Evolutionary conservation across 2,113 vertebrate species (phyloP).

Genomic region (Hippoglossus stenolepis): DNA sequence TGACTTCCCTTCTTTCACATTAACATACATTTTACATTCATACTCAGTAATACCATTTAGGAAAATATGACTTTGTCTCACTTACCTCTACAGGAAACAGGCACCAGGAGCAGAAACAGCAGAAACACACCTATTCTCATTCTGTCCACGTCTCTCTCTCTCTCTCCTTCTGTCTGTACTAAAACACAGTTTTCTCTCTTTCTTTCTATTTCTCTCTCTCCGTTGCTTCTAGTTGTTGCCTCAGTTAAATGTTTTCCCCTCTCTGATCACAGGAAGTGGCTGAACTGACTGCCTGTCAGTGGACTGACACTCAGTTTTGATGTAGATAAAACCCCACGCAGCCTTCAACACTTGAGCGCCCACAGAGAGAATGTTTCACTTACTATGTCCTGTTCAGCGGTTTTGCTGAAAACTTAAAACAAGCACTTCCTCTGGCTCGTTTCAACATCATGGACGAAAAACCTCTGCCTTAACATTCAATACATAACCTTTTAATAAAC

Average conservation of each 20-base stretch:
- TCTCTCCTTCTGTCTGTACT: not conserved
- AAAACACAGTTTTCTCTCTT: not conserved
- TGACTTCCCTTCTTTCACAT: not conserved
- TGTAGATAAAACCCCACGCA: conserved; percentile 6
- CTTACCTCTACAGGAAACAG: conserved; percentile 47
- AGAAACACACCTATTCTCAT: conserved; percentile 35
- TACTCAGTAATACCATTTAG: not conserved
- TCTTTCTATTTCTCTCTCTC: not conserved
- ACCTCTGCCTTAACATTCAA: too few relatives aligned
- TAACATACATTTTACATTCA: not conserved
- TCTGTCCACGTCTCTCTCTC: conserved; percentile 25
- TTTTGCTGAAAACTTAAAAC: too few relatives aligned
- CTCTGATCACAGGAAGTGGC: conserved; percentile 66
- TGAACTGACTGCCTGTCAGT: conserved; percentile 47
- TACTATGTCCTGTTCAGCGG: too few relatives aligned
- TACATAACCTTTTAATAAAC: too few relatives aligned
- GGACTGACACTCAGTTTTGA: conserved; percentile 37
- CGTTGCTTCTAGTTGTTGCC: conserved; percentile 1
- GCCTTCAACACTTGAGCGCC: conserved; percentile 26
- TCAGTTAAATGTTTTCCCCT: conserved; percentile 5
- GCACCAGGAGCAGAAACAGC: conserved; percentile 37
- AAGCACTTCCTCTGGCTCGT: too few relatives aligned
- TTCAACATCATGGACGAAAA: too few relatives aligned
- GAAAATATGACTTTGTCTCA: conserved; percentile 22
- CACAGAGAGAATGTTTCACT: not conserved